Percentiles rank a stretch among this genome's conserved stretches.
phyloP scores from a whole-genome alignment of 2,888 invertebrate species.

The Odontomyia ornata region DNA sequence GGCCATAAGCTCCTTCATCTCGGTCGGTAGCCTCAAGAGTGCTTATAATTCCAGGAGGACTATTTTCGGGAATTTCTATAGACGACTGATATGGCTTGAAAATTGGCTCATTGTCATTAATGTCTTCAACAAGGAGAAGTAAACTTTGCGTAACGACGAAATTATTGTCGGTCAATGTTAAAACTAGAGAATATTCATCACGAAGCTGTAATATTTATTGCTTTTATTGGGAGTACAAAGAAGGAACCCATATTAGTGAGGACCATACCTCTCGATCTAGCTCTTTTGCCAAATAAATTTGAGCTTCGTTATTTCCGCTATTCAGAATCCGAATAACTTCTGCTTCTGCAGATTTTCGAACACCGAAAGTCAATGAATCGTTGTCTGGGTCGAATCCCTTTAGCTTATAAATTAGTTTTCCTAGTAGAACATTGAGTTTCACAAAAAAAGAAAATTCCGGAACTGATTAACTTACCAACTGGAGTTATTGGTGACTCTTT shows the following conservation, averaged over 20 bases:
- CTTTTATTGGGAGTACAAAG: conserved; percentile 35
- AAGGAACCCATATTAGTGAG: neutral
- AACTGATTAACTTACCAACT: conserved; percentile 71
- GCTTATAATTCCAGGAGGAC: conserved; percentile 76
- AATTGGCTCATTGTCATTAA: conserved; percentile 90
- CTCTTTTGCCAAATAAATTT: conserved; percentile 86
- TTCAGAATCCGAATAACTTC: conserved; percentile 86
- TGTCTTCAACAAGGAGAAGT: conserved; percentile 87
- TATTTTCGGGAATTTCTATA: conserved; percentile 81
- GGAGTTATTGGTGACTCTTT: conserved; percentile 89
- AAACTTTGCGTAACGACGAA: conserved; percentile 90
- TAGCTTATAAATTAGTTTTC: conserved; percentile 82
- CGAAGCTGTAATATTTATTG: conserved; percentile 72
- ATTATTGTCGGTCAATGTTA: conserved; percentile 88
- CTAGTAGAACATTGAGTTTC: conserved; percentile 62
- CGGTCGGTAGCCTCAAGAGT: conserved; percentile 88
- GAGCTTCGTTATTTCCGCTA: conserved; percentile 82
- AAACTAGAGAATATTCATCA: conserved; percentile 88
- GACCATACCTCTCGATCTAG: conserved; percentile 83
- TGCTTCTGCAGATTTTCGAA: conserved; percentile 80
- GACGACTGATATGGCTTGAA: conserved; percentile 87
- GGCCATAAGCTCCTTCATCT: conserved; percentile 92
- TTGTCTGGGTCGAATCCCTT: conserved; percentile 87
- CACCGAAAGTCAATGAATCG: conserved; percentile 83
- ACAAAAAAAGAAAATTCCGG: neutral